These are phyloP conservation scores for Lutraria rhynchaena DNA, from an alignment of 1,140 invertebrate species.

Conservation along the genomic window DNA sequence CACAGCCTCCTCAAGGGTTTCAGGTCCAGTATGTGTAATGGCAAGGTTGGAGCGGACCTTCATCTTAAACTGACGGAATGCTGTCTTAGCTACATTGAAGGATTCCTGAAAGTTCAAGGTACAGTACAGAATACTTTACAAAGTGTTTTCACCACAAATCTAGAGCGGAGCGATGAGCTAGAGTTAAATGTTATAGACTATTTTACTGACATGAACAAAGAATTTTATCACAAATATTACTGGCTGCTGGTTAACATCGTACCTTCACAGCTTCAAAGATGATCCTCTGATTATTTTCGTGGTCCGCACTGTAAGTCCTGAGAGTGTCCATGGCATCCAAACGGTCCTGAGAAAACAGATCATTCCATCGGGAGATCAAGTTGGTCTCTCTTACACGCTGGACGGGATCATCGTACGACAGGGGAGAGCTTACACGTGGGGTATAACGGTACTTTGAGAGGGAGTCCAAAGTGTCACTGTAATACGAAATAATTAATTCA, in stretches of 20 bases:
- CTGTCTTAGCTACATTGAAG: constrained; percentile 79
- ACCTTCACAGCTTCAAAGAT: constrained; percentile 79
- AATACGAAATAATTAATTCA: too few species aligned
- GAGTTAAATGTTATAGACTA: neutral
- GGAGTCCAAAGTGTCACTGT: constrained; percentile 64
- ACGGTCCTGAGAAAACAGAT: constrained; percentile 80
- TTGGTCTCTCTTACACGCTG: constrained; percentile 79
- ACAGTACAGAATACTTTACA: too few species aligned
- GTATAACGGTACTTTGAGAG: constrained; percentile 71
- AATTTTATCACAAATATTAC: neutral
- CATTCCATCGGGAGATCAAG: constrained; percentile 78
- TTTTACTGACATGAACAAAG: neutral
- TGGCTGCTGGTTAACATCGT: too few species aligned
- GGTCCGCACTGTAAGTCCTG: constrained; percentile 78
- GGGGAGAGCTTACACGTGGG: constrained; percentile 73
- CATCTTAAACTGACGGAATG: constrained; percentile 82
- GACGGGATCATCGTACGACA: constrained; percentile 78
- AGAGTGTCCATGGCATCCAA: constrained; percentile 81
- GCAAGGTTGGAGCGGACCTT: constrained; percentile 80
- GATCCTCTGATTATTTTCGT: constrained; percentile 81
- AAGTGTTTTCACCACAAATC: too few species aligned
- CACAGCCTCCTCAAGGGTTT: constrained; percentile 81
- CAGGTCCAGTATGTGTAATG: constrained; percentile 79
- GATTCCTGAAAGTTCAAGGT: constrained; percentile 73
- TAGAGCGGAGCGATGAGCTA: neutral